These are phyloP conservation scores for Synergus umbraculus DNA, from an alignment of 2,888 invertebrate species.

Conservation along the genomic window DNA sequence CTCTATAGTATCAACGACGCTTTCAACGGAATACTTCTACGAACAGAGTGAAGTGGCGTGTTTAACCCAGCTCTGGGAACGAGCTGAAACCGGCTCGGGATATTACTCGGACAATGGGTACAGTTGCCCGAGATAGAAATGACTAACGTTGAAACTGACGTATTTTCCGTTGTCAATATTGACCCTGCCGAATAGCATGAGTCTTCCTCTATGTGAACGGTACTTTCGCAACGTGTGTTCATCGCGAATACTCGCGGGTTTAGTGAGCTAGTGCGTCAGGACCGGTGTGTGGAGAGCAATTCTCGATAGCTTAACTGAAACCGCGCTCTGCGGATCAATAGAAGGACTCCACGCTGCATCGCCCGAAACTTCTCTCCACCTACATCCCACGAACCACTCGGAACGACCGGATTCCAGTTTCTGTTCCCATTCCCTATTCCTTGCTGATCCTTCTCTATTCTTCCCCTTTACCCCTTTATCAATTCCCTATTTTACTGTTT, in stretches of 20 bases:
- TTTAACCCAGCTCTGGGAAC: constrained; percentile 27
- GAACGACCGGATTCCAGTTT: constrained; percentile 46
- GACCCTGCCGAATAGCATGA: constrained; percentile 17
- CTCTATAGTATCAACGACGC: constrained; percentile 27
- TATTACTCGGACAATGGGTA: constrained; percentile 30
- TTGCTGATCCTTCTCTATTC: constrained; percentile 38
- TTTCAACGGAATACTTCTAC: constrained; percentile 19
- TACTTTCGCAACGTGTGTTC: constrained; percentile 24
- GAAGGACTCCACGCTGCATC: constrained; percentile 53
- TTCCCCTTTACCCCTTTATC: constrained; percentile 45
- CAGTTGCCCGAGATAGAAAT: constrained; percentile 21
- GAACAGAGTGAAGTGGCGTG: constrained; percentile 15
- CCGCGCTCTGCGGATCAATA: constrained; percentile 65
- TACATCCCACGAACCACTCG: constrained; percentile 28
- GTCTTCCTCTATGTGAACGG: neutral
- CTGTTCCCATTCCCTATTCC: constrained; percentile 58
- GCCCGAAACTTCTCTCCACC: constrained; percentile 61
- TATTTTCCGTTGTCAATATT: constrained; percentile 37
- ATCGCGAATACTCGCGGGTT: constrained; percentile 54
- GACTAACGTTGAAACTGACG: constrained; percentile 24
- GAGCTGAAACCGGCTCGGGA: neutral
- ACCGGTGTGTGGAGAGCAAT: constrained; percentile 57
- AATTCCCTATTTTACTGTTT: constrained; percentile 1
- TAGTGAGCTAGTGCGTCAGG: constrained; percentile 53
- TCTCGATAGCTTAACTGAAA: constrained; percentile 69